Base-by-base conservation (phyloP, 2,888 invertebrate species). In the Agrotis puta region DNA sequence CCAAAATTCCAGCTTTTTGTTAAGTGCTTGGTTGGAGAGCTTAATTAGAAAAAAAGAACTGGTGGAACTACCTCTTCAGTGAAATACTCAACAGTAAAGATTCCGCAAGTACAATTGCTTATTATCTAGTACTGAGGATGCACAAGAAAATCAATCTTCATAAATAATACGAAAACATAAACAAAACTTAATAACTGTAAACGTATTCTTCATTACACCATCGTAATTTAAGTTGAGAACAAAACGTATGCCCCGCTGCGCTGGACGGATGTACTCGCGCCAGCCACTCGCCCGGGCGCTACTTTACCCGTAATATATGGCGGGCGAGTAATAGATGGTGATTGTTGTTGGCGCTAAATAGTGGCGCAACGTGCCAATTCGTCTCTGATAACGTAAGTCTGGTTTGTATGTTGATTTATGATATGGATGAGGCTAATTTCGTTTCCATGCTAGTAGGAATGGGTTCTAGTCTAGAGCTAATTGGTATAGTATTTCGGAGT, bases 331-430 rank as follows among this genome's bases (percentile, higher is more conserved):
- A 83, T 85, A 51, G 58, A 85, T 84, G 75, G 74, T 75, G 73
- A 77, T 80, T 79, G 83, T 85, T 66, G 74, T 69, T 74, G 68
- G 71, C 72, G 78, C 73, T 79, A 82, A 85, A 80, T 82, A 79
- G 75, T 74, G 54, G 77, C 54, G 61, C 63, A 63, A 76, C 76
- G 80, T 75, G 81, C 73, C 74, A 70, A 83, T 85, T 85, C 76
- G 81, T 81, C 81, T 74, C 74, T 64, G 70, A 68, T 67, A 69
- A 71, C 70, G 69, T 63, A 68, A 59, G 78, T 56, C 67, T 58
- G 54, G 69, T 68, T 83, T 65, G 67, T 67, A 56, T 64, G 72
- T 77, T 71, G 79, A 78, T 82, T 67, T 64, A 64, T 65, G 45
- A 22, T 20, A 18, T 7, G 24, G 57, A 45, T 54, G 33, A 39